A percentile compares a stretch with the other conserved stretches of the same genome.
phyloP scores from a whole-genome alignment of 2,113 vertebrate genomes.

The Hylia prasina region DNA sequence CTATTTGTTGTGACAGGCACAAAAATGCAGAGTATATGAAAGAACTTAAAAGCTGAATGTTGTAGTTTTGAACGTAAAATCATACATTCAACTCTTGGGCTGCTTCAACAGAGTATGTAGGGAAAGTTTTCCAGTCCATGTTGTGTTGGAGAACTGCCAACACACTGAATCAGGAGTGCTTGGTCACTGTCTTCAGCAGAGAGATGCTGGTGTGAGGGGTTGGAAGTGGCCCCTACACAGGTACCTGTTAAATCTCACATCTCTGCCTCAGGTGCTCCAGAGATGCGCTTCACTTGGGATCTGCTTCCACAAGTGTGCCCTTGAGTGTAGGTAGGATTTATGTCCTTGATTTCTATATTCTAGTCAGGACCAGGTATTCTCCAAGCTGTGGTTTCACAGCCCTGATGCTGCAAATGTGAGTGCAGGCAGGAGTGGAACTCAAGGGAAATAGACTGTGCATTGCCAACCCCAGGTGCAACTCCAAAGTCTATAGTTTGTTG shows the following conservation, averaged over 20 bases:
- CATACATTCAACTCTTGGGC: background rate
- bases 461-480: background rate
- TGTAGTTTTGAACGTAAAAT: background rate
- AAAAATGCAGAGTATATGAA: background rate
- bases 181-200: background rate
- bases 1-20: background rate
- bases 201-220: accelerated
- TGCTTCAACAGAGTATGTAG: background rate
- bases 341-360: background rate
- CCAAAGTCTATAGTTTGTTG: background rate
- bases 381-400: background rate
- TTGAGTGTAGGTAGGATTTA: background rate
- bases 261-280: background rate
- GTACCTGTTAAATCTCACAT: background rate
- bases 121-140: background rate
- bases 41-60: background rate
- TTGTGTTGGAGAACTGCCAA: background rate
- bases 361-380: background rate
- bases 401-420: background rate
- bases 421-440: background rate
- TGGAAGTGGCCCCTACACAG: background rate
- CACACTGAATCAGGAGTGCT: background rate
- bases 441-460: background rate
- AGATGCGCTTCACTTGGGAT: background rate
- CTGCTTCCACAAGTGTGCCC: background rate